A percentile compares a stretch with the other conserved stretches of the same genome.
phyloP scores from a whole-genome alignment of 2,888 invertebrate genomes.

The Drosophila leonis region DNA sequence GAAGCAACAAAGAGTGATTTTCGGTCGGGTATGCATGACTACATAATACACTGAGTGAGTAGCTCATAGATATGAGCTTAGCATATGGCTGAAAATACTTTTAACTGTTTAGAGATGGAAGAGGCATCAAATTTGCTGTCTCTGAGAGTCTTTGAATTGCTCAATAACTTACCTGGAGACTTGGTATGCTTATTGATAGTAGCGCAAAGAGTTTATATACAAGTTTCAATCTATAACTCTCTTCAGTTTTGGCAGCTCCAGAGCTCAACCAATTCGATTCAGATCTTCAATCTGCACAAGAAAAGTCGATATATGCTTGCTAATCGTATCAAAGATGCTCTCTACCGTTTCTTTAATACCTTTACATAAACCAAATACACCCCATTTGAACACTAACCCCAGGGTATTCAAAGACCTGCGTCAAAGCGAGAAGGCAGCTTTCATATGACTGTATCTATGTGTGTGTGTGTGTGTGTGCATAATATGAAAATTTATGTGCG shows the following conservation, averaged over 20 bases:
- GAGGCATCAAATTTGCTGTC: background rate
- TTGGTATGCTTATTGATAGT: background rate
- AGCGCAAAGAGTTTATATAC: background rate
- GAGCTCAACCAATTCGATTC: too few species aligned
- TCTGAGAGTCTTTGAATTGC: background rate
- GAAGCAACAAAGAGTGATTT: slow-evolving; percentile 22
- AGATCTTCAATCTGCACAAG: too few species aligned
- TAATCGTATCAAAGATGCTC: background rate
- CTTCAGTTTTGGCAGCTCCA: too few species aligned
- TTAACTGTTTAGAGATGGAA: background rate
- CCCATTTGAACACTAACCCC: background rate
- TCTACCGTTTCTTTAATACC: background rate
- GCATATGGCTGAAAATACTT: background rate
- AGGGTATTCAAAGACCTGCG: slow-evolving; percentile 21
- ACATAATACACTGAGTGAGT: background rate
- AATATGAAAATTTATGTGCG: slow-evolving; percentile 83
- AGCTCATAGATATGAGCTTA: background rate
- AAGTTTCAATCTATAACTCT: background rate
- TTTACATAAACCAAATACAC: background rate
- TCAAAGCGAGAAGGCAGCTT: slow-evolving; percentile 28
- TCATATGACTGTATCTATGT: slow-evolving; percentile 11
- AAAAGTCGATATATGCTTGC: too few species aligned
- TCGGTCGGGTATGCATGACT: background rate
- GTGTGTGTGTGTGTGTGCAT: slow-evolving; percentile 52
- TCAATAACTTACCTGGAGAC: background rate